Evolutionary conservation across 2,113 vertebrate species (phyloP).

Genomic region (Apistogramma diplotaenia): DNA sequence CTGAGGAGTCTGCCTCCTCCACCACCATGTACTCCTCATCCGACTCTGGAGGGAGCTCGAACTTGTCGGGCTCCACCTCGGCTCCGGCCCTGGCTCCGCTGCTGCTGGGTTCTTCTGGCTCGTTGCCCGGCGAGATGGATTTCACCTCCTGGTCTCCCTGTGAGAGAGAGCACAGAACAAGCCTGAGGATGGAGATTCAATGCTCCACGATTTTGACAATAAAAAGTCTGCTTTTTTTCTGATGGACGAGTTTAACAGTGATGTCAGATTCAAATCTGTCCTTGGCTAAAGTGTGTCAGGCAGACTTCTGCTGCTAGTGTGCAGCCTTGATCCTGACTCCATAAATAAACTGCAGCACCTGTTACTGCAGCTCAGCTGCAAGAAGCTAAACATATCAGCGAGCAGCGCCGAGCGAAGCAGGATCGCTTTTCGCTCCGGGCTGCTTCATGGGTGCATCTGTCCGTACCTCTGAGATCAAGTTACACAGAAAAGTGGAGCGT

Average conservation of each 20-base stretch:
- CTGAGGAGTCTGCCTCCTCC: conserved; percentile 81
- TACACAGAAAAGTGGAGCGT: neutral
- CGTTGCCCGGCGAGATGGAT: conserved; percentile 65
- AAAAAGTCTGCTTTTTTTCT: neutral
- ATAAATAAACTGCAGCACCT: conserved; percentile 68
- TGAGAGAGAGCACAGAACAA: neutral
- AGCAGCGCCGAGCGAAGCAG: neutral
- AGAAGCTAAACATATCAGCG: conserved; percentile 47
- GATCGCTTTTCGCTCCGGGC: conserved; percentile 16
- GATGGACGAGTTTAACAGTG: neutral
- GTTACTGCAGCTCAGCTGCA: conserved; percentile 59
- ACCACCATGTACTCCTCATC: conserved; percentile 95
- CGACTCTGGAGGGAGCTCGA: conserved; percentile 83
- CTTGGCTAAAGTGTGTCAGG: conserved; percentile 8
- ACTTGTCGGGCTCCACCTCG: conserved; percentile 78
- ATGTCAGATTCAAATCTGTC: conserved; percentile 35
- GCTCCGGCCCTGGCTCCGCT: conserved; percentile 47
- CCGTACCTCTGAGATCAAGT: neutral
- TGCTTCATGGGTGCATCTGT: conserved; percentile 2
- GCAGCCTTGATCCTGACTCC: conserved; percentile 38
- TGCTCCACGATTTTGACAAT: neutral
- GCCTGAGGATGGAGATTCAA: neutral
- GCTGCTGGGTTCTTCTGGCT: conserved; percentile 72
- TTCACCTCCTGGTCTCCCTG: conserved; percentile 90
- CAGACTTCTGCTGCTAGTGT: neutral